A percentile compares a stretch with the other conserved stretches of the same genome.
These are phyloP conservation scores for Sebastes taczanowskii DNA, from an alignment of 2,797 vertebrate genomes.

Conservation along the genomic window DNA sequence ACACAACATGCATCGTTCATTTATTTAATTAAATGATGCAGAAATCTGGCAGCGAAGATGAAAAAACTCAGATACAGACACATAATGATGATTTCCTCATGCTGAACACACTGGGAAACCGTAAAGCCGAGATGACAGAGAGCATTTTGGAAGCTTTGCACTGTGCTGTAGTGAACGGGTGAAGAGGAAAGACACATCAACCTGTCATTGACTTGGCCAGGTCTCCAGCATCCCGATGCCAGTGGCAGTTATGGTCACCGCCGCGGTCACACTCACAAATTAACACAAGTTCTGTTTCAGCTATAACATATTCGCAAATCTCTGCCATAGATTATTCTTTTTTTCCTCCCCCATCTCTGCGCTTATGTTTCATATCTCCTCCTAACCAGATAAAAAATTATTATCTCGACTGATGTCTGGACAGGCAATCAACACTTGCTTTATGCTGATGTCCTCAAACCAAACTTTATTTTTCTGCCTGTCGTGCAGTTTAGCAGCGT, in stretches of 20 bases:
- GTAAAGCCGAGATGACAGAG: conserved; percentile 24
- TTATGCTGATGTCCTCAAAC: conserved; percentile 50
- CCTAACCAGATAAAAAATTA: conserved; percentile 45
- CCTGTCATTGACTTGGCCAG: conserved; percentile 68
- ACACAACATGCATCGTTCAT: conserved; percentile 16
- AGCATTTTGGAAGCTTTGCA: conserved; percentile 33
- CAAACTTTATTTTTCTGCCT: conserved; percentile 61
- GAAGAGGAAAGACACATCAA: conserved; percentile 67
- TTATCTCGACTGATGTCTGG: conserved; percentile 48
- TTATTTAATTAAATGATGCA: conserved; percentile 32
- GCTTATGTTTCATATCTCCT: conserved; percentile 39
- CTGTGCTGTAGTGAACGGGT: conserved; percentile 31
- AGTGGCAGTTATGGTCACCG: conserved; percentile 55
- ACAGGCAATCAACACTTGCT: conserved; percentile 57
- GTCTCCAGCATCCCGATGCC: conserved; percentile 34
- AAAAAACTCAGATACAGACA: not conserved
- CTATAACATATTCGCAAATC: conserved; percentile 29
- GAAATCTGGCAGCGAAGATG: conserved; percentile 1
- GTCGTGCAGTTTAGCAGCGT: conserved; percentile 46
- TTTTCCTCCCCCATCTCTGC: not conserved
- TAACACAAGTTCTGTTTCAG: conserved; percentile 56
- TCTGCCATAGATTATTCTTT: conserved; percentile 27
- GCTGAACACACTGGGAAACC: conserved; percentile 9
- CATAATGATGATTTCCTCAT: conserved; percentile 14
- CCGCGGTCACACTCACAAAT: conserved; percentile 64